Base-by-base conservation (phyloP, 2,797 vertebrate species). In the Numenius phaeopus region DNA sequence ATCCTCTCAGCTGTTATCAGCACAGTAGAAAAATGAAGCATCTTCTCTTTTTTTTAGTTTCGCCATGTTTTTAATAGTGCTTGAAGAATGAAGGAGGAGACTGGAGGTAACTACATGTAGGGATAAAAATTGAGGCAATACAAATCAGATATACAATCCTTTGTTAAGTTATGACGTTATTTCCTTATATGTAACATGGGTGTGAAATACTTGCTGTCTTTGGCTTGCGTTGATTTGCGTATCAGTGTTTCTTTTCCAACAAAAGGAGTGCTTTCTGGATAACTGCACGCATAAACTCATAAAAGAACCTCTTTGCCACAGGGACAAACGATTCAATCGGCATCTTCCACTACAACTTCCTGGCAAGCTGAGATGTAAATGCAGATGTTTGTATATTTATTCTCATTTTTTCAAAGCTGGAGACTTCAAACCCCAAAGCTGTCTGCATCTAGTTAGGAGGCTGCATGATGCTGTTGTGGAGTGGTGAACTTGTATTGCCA, bases 51-150 rank as follows among this genome's bases (percentile, higher is more conserved):
- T 37, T 49, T 75, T 70, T 29, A 72, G 59, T 90, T 84, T 87
- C 83, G 27, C 47, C 15, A 13, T 64, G 10, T 40, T 91, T 75
- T 87, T 90, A 55, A 58, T 76, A 44, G 59, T 64, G 34, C 26
- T 95, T 92, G 90, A 95, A 79, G 79, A 69, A 83, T 82, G 78
- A 81, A 86, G 54, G 65, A 62, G 46, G 37, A 54, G 7, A 70
- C 30, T 77, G 24, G 67, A 77, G 72, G 14, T 86, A 94, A 88
- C 85, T 85, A 5, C 21, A 14, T 64, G 27, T 42, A 54, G 85
- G 39, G 88, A 75, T 85, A 83, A 23, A 27, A 83, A 80, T 39
- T 84, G 87, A 85, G 72, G 42, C 50, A 37, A 29, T 42, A 16
- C 9, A 62, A 92, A 72, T 52, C 44, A 93, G 90, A 92, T 87